Conservation (phyloP, 2,113 vertebrate species). For the Dromaius novaehollandiae region DNA sequence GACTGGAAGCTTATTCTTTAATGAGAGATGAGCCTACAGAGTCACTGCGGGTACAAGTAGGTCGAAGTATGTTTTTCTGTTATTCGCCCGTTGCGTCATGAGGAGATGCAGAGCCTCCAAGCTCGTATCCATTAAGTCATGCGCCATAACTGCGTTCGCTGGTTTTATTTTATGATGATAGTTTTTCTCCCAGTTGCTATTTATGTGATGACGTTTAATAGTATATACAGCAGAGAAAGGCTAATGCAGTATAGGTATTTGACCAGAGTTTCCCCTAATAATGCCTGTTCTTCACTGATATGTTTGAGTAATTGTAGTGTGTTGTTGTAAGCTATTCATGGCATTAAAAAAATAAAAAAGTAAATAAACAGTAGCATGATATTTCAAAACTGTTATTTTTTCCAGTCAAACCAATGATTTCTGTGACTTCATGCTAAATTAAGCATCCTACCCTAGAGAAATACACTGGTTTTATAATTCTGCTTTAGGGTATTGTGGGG, state of each 20-base stretch:
- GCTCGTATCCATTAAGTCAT: rapidly evolving
- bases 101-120: background rate
- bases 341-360: background rate
- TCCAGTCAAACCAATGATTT: background rate
- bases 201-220: background rate
- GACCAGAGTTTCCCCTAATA: background rate
- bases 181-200: background rate
- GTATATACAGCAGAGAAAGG: background rate
- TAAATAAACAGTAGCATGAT: background rate
- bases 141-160: background rate
- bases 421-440: background rate
- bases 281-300: background rate
- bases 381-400: background rate
- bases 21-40: background rate
- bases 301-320: background rate
- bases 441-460: background rate
- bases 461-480: background rate
- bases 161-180: background rate
- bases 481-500: background rate
- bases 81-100: rapidly evolving
- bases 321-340: background rate
- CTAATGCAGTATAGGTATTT: background rate
- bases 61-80: background rate
- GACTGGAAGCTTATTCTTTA: background rate
- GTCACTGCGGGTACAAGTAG: background rate